Evolutionary conservation across 2,888 invertebrate genomes (phyloP).

Genomic region (Tenthredo distinguenda): DNA sequence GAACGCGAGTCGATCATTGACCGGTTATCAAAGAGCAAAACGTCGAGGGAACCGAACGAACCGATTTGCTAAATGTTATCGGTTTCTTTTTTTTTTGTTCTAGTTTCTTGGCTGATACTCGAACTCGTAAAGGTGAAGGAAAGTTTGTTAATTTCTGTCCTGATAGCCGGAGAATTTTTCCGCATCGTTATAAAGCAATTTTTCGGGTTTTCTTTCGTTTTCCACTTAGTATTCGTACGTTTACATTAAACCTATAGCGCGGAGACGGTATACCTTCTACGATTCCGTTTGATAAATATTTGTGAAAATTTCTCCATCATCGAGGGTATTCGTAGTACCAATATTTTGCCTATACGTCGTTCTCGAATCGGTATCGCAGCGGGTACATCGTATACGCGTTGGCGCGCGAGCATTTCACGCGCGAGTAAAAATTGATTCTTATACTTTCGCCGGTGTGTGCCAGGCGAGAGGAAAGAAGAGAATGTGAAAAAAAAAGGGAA

Average conservation of each 20-base stretch:
- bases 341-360: constrained; percentile 63
- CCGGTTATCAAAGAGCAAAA: not conserved
- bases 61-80: not conserved
- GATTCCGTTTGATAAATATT: constrained; percentile 63
- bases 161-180: not conserved
- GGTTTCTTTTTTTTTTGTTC: not conserved
- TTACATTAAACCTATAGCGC: not conserved
- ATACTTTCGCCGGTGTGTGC: not conserved
- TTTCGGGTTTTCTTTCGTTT: not conserved
- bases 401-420: not conserved
- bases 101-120: not conserved
- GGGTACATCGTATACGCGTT: not conserved
- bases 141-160: constrained; percentile 56
- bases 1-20: constrained; percentile 6
- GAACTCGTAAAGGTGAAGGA: not conserved
- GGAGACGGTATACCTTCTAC: not conserved
- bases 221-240: not conserved
- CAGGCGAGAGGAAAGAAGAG: not conserved
- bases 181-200: not conserved
- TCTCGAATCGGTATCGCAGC: not conserved
- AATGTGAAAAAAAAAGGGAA: not conserved
- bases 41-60: not conserved
- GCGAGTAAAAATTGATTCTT: constrained; percentile 19
- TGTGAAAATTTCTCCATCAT: constrained; percentile 61
- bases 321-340: constrained; percentile 59